Percentiles rank a stretch among this genome's conserved stretches.
These are phyloP conservation scores for Drosophila seguyi DNA, from an alignment of 1,140 invertebrate species.

Conservation along the genomic window DNA sequence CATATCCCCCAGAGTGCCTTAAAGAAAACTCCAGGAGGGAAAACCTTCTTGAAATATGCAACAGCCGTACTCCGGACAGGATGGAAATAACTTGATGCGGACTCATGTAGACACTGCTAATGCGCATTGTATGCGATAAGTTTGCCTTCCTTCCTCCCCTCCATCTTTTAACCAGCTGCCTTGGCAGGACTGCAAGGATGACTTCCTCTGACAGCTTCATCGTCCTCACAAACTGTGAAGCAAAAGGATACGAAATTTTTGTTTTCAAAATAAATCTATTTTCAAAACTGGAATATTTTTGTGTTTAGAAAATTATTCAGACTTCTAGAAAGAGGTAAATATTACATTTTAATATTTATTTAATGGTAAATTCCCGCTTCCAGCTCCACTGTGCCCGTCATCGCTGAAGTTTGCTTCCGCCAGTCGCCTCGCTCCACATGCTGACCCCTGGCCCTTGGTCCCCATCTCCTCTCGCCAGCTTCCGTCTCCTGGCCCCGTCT, in stretches of 20 bases:
- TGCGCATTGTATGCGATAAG: slow-evolving; percentile 66
- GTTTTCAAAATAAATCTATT: not conserved
- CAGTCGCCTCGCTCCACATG: slow-evolving; percentile 28
- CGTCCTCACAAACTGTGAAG: slow-evolving; percentile 13
- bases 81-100: slow-evolving; percentile 59
- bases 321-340: not conserved
- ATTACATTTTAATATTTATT: not conserved
- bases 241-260: not conserved
- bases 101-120: slow-evolving; percentile 60
- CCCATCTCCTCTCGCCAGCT: not conserved
- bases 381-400: slow-evolving; percentile 4
- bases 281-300: not conserved
- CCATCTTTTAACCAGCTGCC: not conserved
- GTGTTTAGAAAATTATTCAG: not conserved
- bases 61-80: slow-evolving; percentile 24
- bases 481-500: not conserved
- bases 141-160: slow-evolving; percentile 4
- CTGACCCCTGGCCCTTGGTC: slow-evolving; percentile 16
- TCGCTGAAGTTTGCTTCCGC: slow-evolving; percentile 16
- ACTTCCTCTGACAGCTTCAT: slow-evolving; percentile 33
- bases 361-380: no score
- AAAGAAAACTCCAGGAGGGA: not conserved
- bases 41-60: slow-evolving; percentile 47
- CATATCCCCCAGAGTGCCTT: not conserved
- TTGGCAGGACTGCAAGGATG: not conserved